Conservation (phyloP, 2,888 invertebrate genomes). For the Elegia similella region DNA sequence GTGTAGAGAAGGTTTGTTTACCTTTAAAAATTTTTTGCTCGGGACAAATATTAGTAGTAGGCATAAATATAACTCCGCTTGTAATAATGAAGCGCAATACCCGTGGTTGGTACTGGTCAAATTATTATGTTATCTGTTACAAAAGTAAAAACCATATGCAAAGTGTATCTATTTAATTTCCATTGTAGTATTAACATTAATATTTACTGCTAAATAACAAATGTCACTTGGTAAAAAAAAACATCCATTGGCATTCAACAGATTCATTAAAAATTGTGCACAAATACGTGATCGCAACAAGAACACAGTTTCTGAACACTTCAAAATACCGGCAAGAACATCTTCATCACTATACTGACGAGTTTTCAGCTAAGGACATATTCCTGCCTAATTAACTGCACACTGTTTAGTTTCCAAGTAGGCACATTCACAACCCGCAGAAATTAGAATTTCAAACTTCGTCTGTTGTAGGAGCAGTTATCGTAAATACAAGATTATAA, state of each 20-base stretch:
- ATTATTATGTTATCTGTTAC: not conserved
- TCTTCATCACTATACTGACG: not conserved
- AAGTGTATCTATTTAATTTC: slow-evolving; percentile 13
- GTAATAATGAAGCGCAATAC: no score
- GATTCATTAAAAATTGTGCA: slow-evolving; percentile 6
- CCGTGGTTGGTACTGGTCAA: no score
- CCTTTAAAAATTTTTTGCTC: no score
- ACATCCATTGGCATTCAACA: slow-evolving; percentile 10
- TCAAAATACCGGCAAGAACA: slow-evolving; percentile 11
- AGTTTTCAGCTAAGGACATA: slow-evolving; percentile 1
- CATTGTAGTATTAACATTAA: slow-evolving; percentile 12
- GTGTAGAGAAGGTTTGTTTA: no score
- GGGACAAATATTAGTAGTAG: no score
- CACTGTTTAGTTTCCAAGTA: not conserved
- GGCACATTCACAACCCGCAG: not conserved
- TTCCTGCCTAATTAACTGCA: not conserved
- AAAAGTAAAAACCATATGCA: not conserved
- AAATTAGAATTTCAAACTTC: not conserved
- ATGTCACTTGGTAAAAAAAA: slow-evolving; percentile 19
- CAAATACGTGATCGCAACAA: not conserved
- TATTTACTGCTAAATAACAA: slow-evolving; percentile 11
- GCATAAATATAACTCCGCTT: no score
- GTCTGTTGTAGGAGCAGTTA: not conserved
- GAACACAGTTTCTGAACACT: slow-evolving; percentile 16
- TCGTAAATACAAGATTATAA: no score